Conservation (phyloP, 2,113 vertebrate species). For the Hippopotamus amphibius region DNA sequence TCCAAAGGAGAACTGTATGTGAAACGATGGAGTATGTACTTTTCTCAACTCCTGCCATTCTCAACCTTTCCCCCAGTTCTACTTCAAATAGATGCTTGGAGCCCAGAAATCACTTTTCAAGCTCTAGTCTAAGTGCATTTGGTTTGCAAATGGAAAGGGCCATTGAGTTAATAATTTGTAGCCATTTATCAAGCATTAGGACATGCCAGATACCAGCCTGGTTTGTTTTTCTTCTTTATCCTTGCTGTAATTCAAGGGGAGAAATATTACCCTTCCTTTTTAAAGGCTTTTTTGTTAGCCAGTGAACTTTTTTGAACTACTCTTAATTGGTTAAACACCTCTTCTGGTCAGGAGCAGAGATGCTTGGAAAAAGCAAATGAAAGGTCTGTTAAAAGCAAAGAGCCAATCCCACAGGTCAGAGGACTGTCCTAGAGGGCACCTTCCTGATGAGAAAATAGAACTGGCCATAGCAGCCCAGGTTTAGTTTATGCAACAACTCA, state of each 20-base stretch:
- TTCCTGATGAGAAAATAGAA: background rate
- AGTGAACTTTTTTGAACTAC: background rate
- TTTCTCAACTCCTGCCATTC: background rate
- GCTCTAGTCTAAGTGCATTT: background rate
- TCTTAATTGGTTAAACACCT: background rate
- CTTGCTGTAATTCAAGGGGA: background rate
- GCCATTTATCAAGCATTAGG: background rate
- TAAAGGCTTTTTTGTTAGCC: background rate
- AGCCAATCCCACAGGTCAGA: background rate
- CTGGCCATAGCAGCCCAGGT: too few species aligned
- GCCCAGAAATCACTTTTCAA: background rate
- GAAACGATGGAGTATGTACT: too few species aligned
- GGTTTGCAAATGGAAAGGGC: background rate
- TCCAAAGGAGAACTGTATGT: background rate
- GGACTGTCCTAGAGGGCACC: fast-evolving
- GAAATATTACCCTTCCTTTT: background rate
- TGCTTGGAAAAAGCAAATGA: background rate
- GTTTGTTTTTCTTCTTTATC: background rate
- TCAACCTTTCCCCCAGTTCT: background rate
- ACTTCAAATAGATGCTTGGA: background rate
- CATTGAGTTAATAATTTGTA: background rate
- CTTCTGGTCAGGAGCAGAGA: background rate
- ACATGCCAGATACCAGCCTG: background rate
- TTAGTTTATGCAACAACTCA: background rate
- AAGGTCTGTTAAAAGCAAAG: background rate